phyloP scores from a whole-genome alignment of 2,113 vertebrate species.

The Otis tarda region DNA sequence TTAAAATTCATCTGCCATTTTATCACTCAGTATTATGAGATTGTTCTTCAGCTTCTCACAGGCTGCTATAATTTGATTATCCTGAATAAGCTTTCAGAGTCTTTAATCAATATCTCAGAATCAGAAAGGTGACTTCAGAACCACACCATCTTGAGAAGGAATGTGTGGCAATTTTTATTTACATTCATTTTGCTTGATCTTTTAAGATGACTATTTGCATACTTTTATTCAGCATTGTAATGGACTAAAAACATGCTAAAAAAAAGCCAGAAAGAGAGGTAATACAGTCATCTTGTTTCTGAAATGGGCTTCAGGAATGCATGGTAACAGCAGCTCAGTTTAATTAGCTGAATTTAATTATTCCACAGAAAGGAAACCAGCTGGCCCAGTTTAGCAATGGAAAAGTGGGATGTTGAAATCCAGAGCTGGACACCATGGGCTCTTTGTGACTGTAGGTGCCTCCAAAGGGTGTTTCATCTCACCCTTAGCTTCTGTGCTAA shows the following conservation, averaged over 20 bases:
- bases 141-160: neutral
- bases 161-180: neutral
- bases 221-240: neutral
- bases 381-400: neutral
- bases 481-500: neutral
- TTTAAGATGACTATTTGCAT: constrained; percentile 5
- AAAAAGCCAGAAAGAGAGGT: neutral
- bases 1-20: constrained; percentile 22
- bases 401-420: neutral
- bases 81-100: neutral
- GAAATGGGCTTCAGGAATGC: neutral
- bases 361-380: constrained; percentile 18
- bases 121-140: constrained; percentile 1
- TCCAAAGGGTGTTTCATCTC: neutral
- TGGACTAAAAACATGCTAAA: neutral
- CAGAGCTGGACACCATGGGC: neutral
- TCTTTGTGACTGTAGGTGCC: neutral
- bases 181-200: neutral
- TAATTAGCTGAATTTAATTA: constrained; percentile 51
- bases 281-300: constrained; percentile 10
- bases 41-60: constrained; percentile 24
- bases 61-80: constrained; percentile 32
- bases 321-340: constrained; percentile 17
- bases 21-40: constrained; percentile 7
- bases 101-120: constrained; percentile 20